A percentile compares a stretch with the other conserved stretches of the same genome.
Evolutionary conservation across 2,797 vertebrate genomes (phyloP).

Genomic region (Sebastiscus tertius): DNA sequence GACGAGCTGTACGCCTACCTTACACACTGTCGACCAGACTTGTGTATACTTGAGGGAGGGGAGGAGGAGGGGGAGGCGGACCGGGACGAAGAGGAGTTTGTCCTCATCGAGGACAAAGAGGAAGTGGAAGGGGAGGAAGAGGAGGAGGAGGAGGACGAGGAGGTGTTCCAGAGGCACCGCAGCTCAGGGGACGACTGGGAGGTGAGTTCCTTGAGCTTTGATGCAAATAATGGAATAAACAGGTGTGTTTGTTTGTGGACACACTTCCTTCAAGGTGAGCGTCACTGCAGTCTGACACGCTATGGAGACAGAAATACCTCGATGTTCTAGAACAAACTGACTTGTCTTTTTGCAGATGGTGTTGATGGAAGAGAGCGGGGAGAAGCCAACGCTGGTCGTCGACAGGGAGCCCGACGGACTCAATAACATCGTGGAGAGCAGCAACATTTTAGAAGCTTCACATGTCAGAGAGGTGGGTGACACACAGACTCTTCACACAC

Average conservation of each 20-base stretch:
- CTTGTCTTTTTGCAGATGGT: slow-evolving; percentile 75
- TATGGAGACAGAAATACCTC: not conserved
- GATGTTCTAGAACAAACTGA: not conserved
- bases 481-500: not conserved
- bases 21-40: slow-evolving; percentile 77
- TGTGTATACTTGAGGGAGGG: slow-evolving; percentile 78
- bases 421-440: slow-evolving; percentile 74
- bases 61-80: slow-evolving; percentile 70
- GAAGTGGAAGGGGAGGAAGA: slow-evolving; percentile 43
- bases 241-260: not conserved
- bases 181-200: slow-evolving; percentile 85
- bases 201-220: slow-evolving; percentile 59
- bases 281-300: not conserved
- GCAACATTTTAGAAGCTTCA: slow-evolving; percentile 77
- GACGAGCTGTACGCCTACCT: slow-evolving; percentile 83
- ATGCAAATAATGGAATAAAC: not conserved
- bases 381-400: slow-evolving; percentile 40
- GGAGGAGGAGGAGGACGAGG: slow-evolving; percentile 60
- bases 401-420: slow-evolving; percentile 82
- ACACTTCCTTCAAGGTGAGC: not conserved
- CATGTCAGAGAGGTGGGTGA: slow-evolving; percentile 80
- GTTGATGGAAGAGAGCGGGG: slow-evolving; percentile 79
- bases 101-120: slow-evolving; percentile 79
- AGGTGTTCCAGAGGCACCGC: slow-evolving; percentile 60
- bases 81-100: slow-evolving; percentile 84